A percentile compares a stretch with the other conserved stretches of the same genome.
phyloP scores from a whole-genome alignment of 2,888 invertebrate genomes.

The Abrostola tripartita region DNA sequence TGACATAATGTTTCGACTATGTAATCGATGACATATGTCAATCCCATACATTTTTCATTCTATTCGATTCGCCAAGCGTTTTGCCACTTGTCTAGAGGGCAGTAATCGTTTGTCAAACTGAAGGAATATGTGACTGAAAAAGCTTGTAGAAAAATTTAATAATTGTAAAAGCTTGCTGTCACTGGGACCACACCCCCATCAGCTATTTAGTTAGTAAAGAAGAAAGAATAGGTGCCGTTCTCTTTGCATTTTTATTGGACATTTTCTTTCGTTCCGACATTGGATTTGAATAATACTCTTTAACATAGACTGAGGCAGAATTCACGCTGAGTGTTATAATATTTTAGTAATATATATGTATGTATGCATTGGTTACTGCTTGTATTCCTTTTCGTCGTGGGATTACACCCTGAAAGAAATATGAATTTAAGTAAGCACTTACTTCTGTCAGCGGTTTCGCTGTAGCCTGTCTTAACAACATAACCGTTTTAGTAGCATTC shows the following conservation, averaged over 20 bases:
- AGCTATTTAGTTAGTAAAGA: constrained; percentile 74
- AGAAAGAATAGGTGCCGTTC: constrained; percentile 71
- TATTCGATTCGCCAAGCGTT: too few species aligned
- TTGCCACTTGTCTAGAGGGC: too few species aligned
- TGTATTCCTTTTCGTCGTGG: neutral
- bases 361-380: neutral
- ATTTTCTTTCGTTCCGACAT: constrained; percentile 67
- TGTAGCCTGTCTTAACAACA: too few species aligned
- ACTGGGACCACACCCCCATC: constrained; percentile 37
- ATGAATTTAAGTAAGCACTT: neutral
- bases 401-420: neutral
- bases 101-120: too few species aligned
- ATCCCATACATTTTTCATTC: too few species aligned
- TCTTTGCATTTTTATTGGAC: constrained; percentile 83
- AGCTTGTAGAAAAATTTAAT: too few species aligned
- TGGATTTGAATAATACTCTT: constrained; percentile 80
- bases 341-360: constrained; percentile 28
- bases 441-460: too few species aligned
- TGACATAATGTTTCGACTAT: too few species aligned
- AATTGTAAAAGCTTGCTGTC: constrained; percentile 24
- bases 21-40: too few species aligned
- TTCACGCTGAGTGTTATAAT: constrained; percentile 41
- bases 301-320: constrained; percentile 65
- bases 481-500: too few species aligned
- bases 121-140: neutral